A percentile compares a stretch with the other conserved stretches of the same genome.
Evolutionary conservation across 2,888 invertebrate genomes (phyloP).

Genomic region (Sarcophaga subvicina): DNA sequence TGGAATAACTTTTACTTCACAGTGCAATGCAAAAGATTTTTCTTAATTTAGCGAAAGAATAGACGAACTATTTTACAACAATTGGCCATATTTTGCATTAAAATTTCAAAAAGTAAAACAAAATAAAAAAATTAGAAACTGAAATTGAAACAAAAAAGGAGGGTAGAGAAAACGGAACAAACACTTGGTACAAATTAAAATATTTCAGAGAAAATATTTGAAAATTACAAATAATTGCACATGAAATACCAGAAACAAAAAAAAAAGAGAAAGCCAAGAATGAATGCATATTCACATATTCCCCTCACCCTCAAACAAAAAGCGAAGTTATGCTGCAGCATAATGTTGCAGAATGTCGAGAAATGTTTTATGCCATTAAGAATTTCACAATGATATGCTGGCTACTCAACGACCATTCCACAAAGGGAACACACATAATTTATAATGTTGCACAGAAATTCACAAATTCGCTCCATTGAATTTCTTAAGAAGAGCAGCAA

Average conservation of each 20-base stretch:
- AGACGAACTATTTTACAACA: conserved; percentile 34
- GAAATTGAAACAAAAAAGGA: conserved; percentile 16
- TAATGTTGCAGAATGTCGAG: conserved; percentile 46
- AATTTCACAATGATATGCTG: conserved; percentile 16
- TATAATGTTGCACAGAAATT: conserved; percentile 51
- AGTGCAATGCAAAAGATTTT: not conserved
- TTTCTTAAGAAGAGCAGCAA: conserved; percentile 44
- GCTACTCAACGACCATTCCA: conserved; percentile 33
- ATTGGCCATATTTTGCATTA: conserved; percentile 54
- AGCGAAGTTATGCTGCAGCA: conserved; percentile 51
- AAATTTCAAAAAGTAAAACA: conserved; percentile 33
- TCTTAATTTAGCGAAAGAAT: conserved; percentile 44
- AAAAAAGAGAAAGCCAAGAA: conserved; percentile 9
- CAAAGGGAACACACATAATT: conserved; percentile 50
- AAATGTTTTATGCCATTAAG: conserved; percentile 26
- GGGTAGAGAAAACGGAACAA: conserved; percentile 48
- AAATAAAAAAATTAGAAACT: not conserved
- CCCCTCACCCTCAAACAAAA: not conserved
- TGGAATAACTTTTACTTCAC: conserved; percentile 48
- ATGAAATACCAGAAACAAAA: not conserved
- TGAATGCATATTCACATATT: conserved; percentile 59
- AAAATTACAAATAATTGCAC: conserved; percentile 68
- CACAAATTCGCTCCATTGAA: conserved; percentile 14
- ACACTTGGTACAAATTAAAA: conserved; percentile 65
- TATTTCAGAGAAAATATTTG: conserved; percentile 47